Percentiles rank a stretch among this genome's conserved stretches.
phyloP scores from a whole-genome alignment of 1,140 invertebrate genomes.

The Drosophila lowei region DNA sequence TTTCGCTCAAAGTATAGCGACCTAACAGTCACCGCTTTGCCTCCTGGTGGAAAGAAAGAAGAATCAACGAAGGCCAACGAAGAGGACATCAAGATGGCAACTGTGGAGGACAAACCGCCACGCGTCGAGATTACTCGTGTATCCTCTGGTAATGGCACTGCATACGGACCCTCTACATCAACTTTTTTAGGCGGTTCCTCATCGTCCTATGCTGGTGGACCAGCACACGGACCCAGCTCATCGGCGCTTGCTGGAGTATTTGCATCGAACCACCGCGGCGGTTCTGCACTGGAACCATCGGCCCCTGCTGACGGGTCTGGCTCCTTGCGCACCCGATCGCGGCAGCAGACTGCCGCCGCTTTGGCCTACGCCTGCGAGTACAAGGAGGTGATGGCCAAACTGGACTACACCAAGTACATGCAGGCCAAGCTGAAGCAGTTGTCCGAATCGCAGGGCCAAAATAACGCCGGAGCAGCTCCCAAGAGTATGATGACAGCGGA shows the following conservation, averaged over 20 bases:
- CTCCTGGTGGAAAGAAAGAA: slow-evolving; percentile 5
- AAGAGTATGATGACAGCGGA: too few relatives aligned
- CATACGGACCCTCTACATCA: background rate
- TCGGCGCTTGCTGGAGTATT: too few relatives aligned
- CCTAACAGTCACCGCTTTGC: slow-evolving; percentile 62
- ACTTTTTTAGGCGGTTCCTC: too few relatives aligned
- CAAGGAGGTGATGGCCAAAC: slow-evolving; percentile 61
- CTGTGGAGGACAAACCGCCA: slow-evolving; percentile 2
- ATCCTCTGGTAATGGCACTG: background rate
- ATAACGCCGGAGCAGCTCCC: too few relatives aligned
- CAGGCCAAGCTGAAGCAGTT: slow-evolving; percentile 61
- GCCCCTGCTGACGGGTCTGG: background rate
- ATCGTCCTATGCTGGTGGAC: too few relatives aligned
- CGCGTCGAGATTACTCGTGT: slow-evolving; percentile 58
- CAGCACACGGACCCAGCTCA: too few relatives aligned
- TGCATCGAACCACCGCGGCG: too few relatives aligned
- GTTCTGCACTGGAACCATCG: background rate
- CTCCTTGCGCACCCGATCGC: slow-evolving; percentile 6
- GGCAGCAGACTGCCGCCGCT: slow-evolving; percentile 31
- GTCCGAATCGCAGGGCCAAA: slow-evolving; percentile 9
- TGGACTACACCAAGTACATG: slow-evolving; percentile 63
- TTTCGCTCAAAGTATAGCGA: slow-evolving; percentile 67
- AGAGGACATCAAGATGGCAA: background rate
- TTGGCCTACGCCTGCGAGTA: slow-evolving; percentile 58
- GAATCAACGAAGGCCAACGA: background rate